A percentile compares a stretch with the other conserved stretches of the same genome.
Conservation (phyloP, 2,888 invertebrate genomes). For the Anodontia alba region DNA sequence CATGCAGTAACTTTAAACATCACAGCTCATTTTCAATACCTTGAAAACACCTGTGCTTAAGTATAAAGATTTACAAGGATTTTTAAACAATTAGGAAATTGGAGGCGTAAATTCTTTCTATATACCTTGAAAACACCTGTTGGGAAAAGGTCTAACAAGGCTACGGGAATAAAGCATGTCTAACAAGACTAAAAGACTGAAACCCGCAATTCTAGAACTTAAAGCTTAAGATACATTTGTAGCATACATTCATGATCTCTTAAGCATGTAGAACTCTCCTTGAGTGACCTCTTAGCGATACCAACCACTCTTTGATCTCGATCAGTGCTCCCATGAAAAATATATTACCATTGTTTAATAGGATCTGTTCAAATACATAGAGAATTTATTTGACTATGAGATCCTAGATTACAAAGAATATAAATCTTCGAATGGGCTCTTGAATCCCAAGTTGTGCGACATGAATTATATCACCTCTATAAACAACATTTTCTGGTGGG, state of each 20-base stretch:
- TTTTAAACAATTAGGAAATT: too few relatives aligned
- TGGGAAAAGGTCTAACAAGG: too few relatives aligned
- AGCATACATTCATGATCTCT: neutral
- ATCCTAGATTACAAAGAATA: neutral
- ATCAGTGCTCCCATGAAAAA: slow-evolving; percentile 9
- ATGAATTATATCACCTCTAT: slow-evolving; percentile 8
- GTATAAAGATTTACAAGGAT: too few relatives aligned
- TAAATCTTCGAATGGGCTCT: slow-evolving; percentile 5
- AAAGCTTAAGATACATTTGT: neutral
- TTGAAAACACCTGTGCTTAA: too few relatives aligned
- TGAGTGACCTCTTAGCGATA: neutral
- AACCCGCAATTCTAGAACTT: too few relatives aligned
- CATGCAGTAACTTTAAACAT: too few relatives aligned
- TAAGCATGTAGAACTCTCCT: neutral
- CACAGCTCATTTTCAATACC: too few relatives aligned
- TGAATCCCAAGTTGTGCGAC: neutral
- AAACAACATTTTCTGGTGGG: neutral
- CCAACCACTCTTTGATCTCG: neutral
- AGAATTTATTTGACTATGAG: neutral
- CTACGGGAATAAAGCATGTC: neutral
- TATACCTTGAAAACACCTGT: too few relatives aligned
- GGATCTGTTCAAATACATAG: slow-evolving; percentile 8
- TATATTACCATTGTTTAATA: slow-evolving; percentile 15
- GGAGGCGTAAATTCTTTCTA: too few relatives aligned
- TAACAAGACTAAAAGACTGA: too few relatives aligned